Conservation (phyloP, 1,140 invertebrate genomes). For the Monomorium pharaonis region DNA sequence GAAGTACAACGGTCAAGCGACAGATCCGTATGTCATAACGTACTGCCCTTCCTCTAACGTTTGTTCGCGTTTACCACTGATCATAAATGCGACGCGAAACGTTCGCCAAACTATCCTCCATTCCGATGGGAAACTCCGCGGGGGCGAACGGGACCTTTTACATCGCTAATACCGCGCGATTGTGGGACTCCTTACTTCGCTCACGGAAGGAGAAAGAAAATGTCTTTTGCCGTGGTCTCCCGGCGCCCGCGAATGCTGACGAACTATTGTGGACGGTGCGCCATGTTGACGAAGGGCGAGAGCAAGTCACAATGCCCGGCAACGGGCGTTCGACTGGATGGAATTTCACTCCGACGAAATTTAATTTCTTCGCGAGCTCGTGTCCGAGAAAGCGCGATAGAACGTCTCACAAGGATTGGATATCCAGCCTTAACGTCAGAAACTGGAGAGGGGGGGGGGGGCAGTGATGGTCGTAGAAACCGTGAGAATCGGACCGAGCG, state of each 20-base stretch:
- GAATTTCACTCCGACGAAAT: conserved; percentile 72
- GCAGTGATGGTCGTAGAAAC: conserved; percentile 9
- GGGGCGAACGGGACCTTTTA: conserved; percentile 50
- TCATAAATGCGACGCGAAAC: conserved; percentile 68
- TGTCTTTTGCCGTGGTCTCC: conserved; percentile 51
- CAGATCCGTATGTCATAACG: conserved; percentile 12
- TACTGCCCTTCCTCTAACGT: neutral
- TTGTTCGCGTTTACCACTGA: conserved; percentile 57
- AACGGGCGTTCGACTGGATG: conserved; percentile 60
- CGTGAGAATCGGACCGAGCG: conserved; percentile 43
- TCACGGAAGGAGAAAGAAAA: conserved; percentile 30
- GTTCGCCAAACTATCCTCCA: neutral
- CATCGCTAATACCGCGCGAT: conserved; percentile 68
- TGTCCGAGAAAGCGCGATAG: conserved; percentile 61
- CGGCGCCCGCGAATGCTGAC: conserved; percentile 60
- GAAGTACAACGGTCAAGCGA: conserved; percentile 33
- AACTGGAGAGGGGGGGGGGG: neutral
- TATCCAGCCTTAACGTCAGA: conserved; percentile 42
- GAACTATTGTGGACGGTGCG: conserved; percentile 72
- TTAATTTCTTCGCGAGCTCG: conserved; percentile 71
- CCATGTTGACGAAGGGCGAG: conserved; percentile 35
- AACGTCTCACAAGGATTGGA: conserved; percentile 61
- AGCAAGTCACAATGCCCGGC: conserved; percentile 48
- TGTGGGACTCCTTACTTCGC: conserved; percentile 27
- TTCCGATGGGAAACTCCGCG: conserved; percentile 58